Conservation (phyloP, 2,113 vertebrate species). For the Scomber colias region DNA sequence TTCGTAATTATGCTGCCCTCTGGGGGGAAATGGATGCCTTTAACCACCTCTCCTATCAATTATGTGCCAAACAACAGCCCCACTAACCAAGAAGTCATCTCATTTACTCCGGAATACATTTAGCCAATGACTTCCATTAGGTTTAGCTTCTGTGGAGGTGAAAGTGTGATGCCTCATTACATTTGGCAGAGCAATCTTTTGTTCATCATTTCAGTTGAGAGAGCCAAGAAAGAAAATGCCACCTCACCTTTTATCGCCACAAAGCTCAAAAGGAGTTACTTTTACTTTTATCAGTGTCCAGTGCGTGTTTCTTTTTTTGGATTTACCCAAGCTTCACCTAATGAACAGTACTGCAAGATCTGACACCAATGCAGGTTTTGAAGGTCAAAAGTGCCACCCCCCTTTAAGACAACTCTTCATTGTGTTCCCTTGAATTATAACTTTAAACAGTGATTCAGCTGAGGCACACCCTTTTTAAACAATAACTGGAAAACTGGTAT, state of each 20-base stretch:
- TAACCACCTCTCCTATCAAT: slow-evolving; percentile 82
- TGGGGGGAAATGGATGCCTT: slow-evolving; percentile 66
- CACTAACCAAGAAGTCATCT: slow-evolving; percentile 78
- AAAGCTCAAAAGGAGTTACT: slow-evolving; percentile 30
- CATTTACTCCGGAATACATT: slow-evolving; percentile 78
- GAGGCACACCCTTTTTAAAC: slow-evolving; percentile 9
- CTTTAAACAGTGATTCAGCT: too few species aligned
- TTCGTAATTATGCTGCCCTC: slow-evolving; percentile 74
- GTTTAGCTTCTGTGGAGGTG: slow-evolving; percentile 74
- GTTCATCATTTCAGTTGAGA: slow-evolving; percentile 71
- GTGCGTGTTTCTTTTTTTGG: slow-evolving; percentile 2
- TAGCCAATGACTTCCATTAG: slow-evolving; percentile 81
- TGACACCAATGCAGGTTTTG: slow-evolving; percentile 20
- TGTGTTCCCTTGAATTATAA: not conserved
- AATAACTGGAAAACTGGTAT: not conserved
- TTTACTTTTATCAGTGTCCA: slow-evolving; percentile 40
- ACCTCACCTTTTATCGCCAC: slow-evolving; percentile 29
- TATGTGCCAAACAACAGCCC: slow-evolving; percentile 76
- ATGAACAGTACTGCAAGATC: slow-evolving; percentile 7
- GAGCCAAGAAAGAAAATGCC: slow-evolving; percentile 55
- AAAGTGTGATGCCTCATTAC: slow-evolving; percentile 79
- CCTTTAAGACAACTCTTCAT: not conserved
- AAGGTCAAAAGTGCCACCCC: slow-evolving; percentile 36
- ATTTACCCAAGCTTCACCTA: slow-evolving; percentile 21
- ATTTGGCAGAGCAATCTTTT: slow-evolving; percentile 76